Evolutionary conservation across 1,140 invertebrate species (phyloP), one percentile per base, ranked within the genome.

Genomic region (Nebria ingens): DNA sequence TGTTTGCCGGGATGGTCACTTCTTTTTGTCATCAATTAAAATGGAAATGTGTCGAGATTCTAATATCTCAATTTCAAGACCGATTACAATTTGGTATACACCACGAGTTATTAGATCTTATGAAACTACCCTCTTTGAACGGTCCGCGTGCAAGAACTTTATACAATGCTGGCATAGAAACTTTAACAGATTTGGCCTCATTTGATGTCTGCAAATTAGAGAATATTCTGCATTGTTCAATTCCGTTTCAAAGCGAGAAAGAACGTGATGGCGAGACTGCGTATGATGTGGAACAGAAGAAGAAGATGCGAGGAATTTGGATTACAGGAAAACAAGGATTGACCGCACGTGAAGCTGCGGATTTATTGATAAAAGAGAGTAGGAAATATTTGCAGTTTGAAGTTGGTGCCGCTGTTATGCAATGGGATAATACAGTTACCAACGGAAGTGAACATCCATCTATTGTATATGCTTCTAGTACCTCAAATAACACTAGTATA

Each of bases 11-110:
- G 84, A 79, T 71, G 65, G 65, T 64, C 19, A 67, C 64, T 9
- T 58, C 65, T 9, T 69, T 68, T 53, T 59, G 93, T 74, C 82
- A 82, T 62, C 84, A 92, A 51, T 72, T 99, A n/a, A 89, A 93
- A 2, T 99, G 95, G 95, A 80, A 80, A 53, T 93, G 86, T 65
- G 76, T 99, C 55, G 89, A 96, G 70, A 72, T 95, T 22, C 73
- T 99, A 1, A 79, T 99, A 12, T 83, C 84, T 2, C 89, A 97
- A 71, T 98, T 98, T 72, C 91, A 97, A 76, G 84, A 88, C 61
- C 82, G 97, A 15, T 76, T 99, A 19, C 89, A 92, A 61, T 98
- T 98, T 74, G 97, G 96, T 11, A 86, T 98, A 22, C 87, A 92
- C 62, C 79, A 86, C 50, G 95, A 99, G 68, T 75, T 99, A 3